phyloP scores from a whole-genome alignment of 2,888 invertebrate species.

The Lottia scabra region DNA sequence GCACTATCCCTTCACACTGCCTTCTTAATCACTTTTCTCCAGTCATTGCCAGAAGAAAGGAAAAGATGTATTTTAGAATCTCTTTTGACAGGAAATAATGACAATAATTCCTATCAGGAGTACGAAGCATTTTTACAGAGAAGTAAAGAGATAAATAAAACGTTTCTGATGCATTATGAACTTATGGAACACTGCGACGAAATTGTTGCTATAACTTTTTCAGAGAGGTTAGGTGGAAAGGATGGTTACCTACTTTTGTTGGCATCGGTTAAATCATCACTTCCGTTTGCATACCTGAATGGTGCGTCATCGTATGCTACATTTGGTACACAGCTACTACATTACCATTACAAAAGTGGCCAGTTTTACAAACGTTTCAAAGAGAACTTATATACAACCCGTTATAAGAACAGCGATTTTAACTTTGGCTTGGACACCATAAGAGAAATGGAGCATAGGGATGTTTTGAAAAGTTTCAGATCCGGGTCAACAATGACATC shows the following conservation, averaged over 20 bases:
- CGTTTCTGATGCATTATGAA: background rate
- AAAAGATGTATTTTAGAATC: no score
- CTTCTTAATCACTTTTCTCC: background rate
- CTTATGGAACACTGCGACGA: slow-evolving; percentile 27
- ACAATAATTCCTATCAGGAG: no score
- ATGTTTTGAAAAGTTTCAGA: slow-evolving; percentile 16
- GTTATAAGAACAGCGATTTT: slow-evolving; percentile 18
- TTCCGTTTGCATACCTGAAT: slow-evolving; percentile 14
- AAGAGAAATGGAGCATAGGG: slow-evolving; percentile 28
- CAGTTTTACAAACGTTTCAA: slow-evolving; percentile 29
- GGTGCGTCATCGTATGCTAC: slow-evolving; percentile 33
- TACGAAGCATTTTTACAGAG: no score
- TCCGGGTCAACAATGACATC: no score
- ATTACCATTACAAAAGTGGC: slow-evolving; percentile 23
- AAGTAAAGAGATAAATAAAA: background rate
- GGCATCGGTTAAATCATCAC: slow-evolving; percentile 2
- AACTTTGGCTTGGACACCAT: slow-evolving; percentile 31
- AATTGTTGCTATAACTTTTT: slow-evolving; percentile 22
- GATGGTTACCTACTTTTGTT: slow-evolving; percentile 17
- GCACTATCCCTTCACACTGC: background rate
- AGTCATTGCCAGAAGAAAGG: background rate
- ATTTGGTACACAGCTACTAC: slow-evolving; percentile 20
- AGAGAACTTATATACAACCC: slow-evolving; percentile 21
- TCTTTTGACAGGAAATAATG: no score
- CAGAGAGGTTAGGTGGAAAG: slow-evolving; percentile 25